phyloP scores from a whole-genome alignment of 2,888 invertebrate species.

The Standfussiana lucernea region DNA sequence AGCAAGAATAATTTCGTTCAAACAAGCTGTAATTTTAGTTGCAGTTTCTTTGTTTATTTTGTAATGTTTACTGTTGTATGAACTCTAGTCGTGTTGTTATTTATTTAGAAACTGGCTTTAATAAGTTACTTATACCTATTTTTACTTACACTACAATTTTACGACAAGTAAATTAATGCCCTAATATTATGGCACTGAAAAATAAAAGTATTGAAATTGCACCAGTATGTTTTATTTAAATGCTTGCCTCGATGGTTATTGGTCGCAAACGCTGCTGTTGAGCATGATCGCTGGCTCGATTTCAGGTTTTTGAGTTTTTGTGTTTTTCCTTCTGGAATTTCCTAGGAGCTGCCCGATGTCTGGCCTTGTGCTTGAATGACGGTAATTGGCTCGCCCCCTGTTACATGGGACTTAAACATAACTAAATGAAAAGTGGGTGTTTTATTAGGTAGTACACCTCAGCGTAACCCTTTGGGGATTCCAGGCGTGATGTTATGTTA shows the following conservation, averaged over 20 bases:
- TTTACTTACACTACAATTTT: not conserved
- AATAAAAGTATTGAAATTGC: not conserved
- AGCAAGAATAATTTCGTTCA: constrained; percentile 17
- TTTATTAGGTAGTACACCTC: too few species aligned
- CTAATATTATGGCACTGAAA: not conserved
- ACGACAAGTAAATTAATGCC: not conserved
- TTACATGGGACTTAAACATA: not conserved
- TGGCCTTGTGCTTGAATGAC: not conserved
- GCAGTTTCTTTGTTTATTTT: constrained; percentile 12
- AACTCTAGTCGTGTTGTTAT: not conserved
- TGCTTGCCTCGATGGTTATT: not conserved
- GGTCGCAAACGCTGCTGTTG: not conserved
- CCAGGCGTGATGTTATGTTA: too few species aligned
- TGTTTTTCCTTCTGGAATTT: not conserved
- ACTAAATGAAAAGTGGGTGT: too few species aligned
- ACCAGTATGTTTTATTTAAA: not conserved
- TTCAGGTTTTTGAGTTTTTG: not conserved
- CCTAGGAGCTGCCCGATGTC: not conserved
- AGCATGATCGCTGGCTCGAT: not conserved
- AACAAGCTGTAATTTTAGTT: not conserved
- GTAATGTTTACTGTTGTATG: not conserved
- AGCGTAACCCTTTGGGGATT: too few species aligned
- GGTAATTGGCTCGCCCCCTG: not conserved
- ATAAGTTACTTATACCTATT: not conserved
- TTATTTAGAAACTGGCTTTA: not conserved